Evolutionary conservation across 2,888 invertebrate species (phyloP).

Genomic region (Lasioglossum calceatum): DNA sequence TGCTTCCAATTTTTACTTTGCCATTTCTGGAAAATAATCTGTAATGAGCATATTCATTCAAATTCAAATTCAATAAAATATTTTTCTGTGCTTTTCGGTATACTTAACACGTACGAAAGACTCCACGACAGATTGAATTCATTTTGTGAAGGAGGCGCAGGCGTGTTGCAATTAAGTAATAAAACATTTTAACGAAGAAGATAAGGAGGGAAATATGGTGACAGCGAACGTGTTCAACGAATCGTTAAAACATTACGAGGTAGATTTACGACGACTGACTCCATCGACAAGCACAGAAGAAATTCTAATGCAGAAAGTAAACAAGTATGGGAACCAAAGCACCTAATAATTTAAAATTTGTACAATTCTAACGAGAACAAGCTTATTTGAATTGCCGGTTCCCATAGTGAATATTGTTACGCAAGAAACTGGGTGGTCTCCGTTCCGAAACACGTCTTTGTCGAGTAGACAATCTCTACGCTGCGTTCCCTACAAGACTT

Average conservation of each 20-base stretch:
- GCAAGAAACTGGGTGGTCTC: slow-evolving; percentile 76
- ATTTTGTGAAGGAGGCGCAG: too few relatives aligned
- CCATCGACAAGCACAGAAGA: too few relatives aligned
- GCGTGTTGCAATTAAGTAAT: too few relatives aligned
- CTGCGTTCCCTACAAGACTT: background rate
- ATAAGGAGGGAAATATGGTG: too few relatives aligned
- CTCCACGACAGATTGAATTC: too few relatives aligned
- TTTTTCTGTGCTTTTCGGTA: background rate
- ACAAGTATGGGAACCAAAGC: background rate
- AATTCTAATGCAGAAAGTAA: too few relatives aligned
- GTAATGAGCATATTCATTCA: background rate
- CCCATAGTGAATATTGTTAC: slow-evolving; percentile 1
- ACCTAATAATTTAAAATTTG: background rate
- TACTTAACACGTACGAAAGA: background rate
- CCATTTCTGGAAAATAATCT: background rate
- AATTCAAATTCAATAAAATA: background rate
- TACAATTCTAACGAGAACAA: background rate
- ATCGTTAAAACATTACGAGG: too few relatives aligned
- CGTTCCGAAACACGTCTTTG: slow-evolving; percentile 68
- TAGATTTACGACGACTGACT: too few relatives aligned
- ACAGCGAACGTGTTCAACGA: too few relatives aligned
- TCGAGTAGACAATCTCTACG: slow-evolving; percentile 13
- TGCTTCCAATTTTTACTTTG: background rate
- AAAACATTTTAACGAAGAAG: too few relatives aligned
- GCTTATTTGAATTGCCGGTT: background rate